These are phyloP conservation scores for Sorex fumeus DNA, from an alignment of 2,113 vertebrate species.

Conservation along the genomic window DNA sequence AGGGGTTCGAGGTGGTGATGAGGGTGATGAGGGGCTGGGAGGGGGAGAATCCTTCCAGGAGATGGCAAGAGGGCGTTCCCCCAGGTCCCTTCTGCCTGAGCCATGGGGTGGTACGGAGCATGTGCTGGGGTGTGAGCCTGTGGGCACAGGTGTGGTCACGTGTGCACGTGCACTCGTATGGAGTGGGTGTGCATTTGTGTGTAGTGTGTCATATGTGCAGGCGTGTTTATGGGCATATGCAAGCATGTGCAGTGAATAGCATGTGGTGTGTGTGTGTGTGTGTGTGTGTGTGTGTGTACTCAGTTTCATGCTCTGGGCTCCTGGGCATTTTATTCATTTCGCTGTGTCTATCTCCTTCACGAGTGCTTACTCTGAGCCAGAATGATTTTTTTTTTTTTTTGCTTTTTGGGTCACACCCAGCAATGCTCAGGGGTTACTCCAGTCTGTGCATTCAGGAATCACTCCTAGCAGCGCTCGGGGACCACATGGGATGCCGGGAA, in stretches of 20 bases:
- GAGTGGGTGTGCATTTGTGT: background rate
- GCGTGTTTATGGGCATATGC: rapidly evolving
- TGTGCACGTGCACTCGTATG: background rate
- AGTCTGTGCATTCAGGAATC: no score
- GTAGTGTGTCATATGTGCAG: no score
- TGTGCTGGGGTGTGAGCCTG: no score
- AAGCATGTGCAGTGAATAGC: no score
- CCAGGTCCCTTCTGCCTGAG: background rate
- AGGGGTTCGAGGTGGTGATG: background rate
- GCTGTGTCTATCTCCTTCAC: background rate
- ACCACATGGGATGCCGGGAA: no score
- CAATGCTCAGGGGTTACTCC: no score
- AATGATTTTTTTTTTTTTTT: rapidly evolving
- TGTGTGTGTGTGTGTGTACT: background rate
- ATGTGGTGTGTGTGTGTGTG: background rate
- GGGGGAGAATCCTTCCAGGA: background rate
- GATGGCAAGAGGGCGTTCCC: background rate
- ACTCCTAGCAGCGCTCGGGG: no score
- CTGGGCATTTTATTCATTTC: rapidly evolving
- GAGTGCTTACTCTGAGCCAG: background rate
- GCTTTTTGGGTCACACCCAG: no score
- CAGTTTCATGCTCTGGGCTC: background rate
- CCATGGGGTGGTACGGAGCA: background rate
- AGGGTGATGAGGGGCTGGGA: background rate
- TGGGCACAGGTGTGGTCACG: no score